Evolutionary conservation across 1,140 invertebrate genomes (phyloP), one percentile per base, ranked within the genome.

Genomic region (Latrodectus geometricus): DNA sequence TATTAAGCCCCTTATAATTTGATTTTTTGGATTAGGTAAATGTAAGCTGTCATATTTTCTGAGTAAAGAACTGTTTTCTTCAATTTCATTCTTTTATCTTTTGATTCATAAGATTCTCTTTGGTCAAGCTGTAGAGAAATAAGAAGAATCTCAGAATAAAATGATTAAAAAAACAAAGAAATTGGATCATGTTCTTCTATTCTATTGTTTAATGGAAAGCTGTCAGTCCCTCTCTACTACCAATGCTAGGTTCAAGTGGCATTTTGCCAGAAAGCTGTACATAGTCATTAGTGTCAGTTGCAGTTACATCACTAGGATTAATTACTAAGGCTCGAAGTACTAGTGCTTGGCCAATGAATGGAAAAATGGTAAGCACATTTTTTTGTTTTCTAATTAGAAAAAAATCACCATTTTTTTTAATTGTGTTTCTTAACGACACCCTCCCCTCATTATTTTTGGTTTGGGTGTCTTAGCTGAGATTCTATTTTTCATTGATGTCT

Each of bases 241-340:
- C 66, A 84, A 68, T 84, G 73, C 73, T 1, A 66, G 72, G 52
- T 52, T 75, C 61, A 35, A 74, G 73, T 84, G 81, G 81, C 81
- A 84, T 21, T 48, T 23, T 84, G 81, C 81, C 81, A 84, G 81
- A 84, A 84, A 75, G 73, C 66, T 84, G 65, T 72, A 84, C 81
- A 84, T 84, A 75, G 81, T 84, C 81, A 84, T 84, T 84, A 84
- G 81, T 84, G 81, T 84, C 81, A 75, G 81, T 49, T 84, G 35
- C 81, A 75, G 72, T 84, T 84, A 84, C 73, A 84, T 84, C 73
- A 84, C 81, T 68, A 20, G 73, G 73, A 84, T 84, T 84, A 75
- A 84, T 84, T 84, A 76, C 81, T 17, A 75, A 52, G 81, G 54
- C 49, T 52, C 81, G 15, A 76, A 84, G 35, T 76, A 52, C 54